phyloP scores from a whole-genome alignment of 2,888 invertebrate species.

The Molanna angustata region DNA sequence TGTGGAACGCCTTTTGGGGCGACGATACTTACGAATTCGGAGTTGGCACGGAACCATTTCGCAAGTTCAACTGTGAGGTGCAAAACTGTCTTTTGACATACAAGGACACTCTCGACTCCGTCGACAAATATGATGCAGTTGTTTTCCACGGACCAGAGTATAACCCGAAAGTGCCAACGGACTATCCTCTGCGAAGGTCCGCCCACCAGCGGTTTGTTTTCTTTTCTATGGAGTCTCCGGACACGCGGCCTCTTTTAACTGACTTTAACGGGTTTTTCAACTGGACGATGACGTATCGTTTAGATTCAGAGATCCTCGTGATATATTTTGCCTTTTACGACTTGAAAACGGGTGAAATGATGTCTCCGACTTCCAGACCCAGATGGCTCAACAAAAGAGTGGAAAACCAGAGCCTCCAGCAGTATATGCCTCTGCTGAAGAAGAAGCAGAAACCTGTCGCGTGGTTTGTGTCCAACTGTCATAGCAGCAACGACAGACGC shows the following conservation, averaged over 20 bases:
- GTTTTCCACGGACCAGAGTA: constrained; percentile 51
- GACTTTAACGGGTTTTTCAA: constrained; percentile 50
- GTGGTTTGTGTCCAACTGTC: constrained; percentile 59
- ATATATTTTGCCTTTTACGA: constrained; percentile 42
- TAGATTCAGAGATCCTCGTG: constrained; percentile 52
- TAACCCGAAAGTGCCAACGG: constrained; percentile 29
- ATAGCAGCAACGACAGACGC: constrained; percentile 46
- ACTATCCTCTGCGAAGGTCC: constrained; percentile 9
- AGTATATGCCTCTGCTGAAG: constrained; percentile 4
- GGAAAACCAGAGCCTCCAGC: not conserved
- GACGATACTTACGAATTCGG: constrained; percentile 43
- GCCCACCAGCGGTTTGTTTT: constrained; percentile 50
- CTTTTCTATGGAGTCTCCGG: constrained; percentile 48
- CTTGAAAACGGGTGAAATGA: constrained; percentile 36
- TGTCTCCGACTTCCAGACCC: constrained; percentile 38
- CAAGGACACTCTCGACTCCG: constrained; percentile 38
- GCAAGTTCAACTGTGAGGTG: constrained; percentile 40
- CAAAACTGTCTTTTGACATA: constrained; percentile 48
- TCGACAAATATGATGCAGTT: constrained; percentile 51
- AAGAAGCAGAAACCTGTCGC: constrained; percentile 50
- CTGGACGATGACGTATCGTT: constrained; percentile 56
- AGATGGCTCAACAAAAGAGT: constrained; percentile 35
- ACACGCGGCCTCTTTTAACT: constrained; percentile 33
- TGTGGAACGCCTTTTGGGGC: constrained; percentile 40
- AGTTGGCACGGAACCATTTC: constrained; percentile 41